These are phyloP conservation scores for Saccostrea echinata DNA, from an alignment of 1,140 invertebrate genomes.

Conservation along the genomic window DNA sequence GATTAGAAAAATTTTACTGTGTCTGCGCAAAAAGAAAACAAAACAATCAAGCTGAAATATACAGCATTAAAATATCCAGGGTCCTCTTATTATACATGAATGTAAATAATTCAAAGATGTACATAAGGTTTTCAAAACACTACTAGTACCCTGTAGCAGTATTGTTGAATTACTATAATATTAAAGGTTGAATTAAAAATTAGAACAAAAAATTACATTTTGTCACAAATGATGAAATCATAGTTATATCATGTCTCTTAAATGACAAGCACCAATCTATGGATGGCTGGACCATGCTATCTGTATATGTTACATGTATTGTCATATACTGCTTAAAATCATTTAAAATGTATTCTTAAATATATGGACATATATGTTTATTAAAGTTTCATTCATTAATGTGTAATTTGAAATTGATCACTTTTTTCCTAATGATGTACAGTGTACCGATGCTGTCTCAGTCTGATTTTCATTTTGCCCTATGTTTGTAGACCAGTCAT, in stretches of 20 bases:
- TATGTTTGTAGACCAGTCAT: not conserved
- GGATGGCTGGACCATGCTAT: constrained; percentile 3
- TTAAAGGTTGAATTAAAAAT: too few relatives aligned
- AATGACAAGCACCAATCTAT: not conserved
- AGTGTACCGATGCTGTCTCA: not conserved
- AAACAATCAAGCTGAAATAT: not conserved
- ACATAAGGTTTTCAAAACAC: too few relatives aligned
- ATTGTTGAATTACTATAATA: not conserved
- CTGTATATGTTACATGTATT: not conserved
- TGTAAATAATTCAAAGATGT: not conserved
- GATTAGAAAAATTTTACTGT: too few relatives aligned
- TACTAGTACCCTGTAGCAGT: not conserved
- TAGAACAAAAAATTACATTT: too few relatives aligned
- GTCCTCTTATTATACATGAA: not conserved
- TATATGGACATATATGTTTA: not conserved
- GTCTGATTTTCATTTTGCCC: not conserved
- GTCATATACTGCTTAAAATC: not conserved
- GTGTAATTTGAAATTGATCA: not conserved
- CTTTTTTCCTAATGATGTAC: not conserved
- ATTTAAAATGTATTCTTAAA: not conserved
- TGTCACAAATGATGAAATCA: too few relatives aligned
- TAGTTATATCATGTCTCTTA: too few relatives aligned
- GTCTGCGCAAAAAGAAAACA: too few relatives aligned
- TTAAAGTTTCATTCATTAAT: not conserved
- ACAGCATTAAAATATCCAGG: not conserved